These are phyloP conservation scores for Encarsia formosa DNA, from an alignment of 2,888 invertebrate genomes.

Conservation along the genomic window DNA sequence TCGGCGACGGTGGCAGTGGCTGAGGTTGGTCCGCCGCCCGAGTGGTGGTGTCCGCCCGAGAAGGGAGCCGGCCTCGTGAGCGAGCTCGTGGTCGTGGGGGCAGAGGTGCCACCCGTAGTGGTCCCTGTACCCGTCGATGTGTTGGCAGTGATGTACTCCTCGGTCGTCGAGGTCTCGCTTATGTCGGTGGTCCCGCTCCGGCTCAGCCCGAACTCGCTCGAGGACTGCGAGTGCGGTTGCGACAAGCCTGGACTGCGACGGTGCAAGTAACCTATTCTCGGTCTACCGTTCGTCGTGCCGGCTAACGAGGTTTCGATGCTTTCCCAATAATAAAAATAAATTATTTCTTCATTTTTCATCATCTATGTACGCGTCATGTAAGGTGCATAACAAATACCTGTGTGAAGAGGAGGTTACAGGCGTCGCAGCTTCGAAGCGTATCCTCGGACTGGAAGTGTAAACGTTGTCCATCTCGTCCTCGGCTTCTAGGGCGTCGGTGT, in stretches of 20 bases:
- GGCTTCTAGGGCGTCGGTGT: slow-evolving; percentile 76
- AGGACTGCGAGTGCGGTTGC: slow-evolving; percentile 48
- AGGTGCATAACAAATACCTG: not conserved
- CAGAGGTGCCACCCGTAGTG: slow-evolving; percentile 49
- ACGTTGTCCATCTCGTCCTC: slow-evolving; percentile 47
- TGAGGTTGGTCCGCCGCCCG: too few species aligned
- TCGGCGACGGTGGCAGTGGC: slow-evolving; percentile 54
- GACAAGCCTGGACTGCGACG: slow-evolving; percentile 42
- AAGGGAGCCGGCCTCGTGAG: slow-evolving; percentile 53
- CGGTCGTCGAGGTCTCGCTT: slow-evolving; percentile 84
- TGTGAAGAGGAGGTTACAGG: slow-evolving; percentile 36
- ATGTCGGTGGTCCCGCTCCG: slow-evolving; percentile 70
- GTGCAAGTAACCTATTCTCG: slow-evolving; percentile 40
- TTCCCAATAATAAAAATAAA: not conserved
- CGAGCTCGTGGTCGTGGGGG: slow-evolving; percentile 48
- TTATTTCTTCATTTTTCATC: not conserved
- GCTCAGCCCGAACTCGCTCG: slow-evolving; percentile 52
- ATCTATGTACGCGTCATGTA: not conserved
- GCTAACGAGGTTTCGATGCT: slow-evolving; percentile 40
- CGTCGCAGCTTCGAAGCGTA: slow-evolving; percentile 43
- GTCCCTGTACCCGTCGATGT: slow-evolving; percentile 56
- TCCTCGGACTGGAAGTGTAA: slow-evolving; percentile 40
- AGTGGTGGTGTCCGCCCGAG: slow-evolving; percentile 36
- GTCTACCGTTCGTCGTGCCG: slow-evolving; percentile 40
- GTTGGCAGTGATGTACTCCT: slow-evolving; percentile 85